Evolutionary conservation across 2,888 invertebrate genomes (phyloP), one percentile per base, ranked within the genome.

Genomic region (Margaritifera margaritifera): DNA sequence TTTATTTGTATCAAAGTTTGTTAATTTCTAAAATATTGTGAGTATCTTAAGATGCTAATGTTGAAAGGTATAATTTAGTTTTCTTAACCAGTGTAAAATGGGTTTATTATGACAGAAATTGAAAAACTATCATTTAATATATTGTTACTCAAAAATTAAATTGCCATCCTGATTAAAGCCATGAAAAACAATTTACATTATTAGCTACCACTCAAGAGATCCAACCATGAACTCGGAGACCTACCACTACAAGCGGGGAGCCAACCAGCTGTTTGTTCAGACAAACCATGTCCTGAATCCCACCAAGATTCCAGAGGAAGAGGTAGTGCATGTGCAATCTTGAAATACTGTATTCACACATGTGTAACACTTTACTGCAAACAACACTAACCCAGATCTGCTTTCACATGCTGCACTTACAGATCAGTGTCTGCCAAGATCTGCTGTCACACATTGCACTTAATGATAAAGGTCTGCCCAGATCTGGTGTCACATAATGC

Each of bases 251-350:
- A 97, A 97, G 87, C 93, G 95, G 84, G 99, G 99, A 18, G 95
- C 97, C 6, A 97, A 96, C 90, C 98, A 99, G 89, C 93, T 94
- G 85, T 99, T 99, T 91, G 94, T 94, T 71, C 97, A 98, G 90
- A 93, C 95, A 52, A 92, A 94, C 0, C 98, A 98, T 88, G 92
- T 95, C 67, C 95, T 99, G 87, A 95, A 97, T 89, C 98, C 99
- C 0, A 94, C 73, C 66, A 92, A 93, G 70, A 95, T 94, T 90
- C 92, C 84, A 5, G 86, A 88, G 55, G 87, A 87, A 58, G 87
- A 90, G 80, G 90, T 90, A 69, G 64, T 15, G 27, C 22, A n/a
- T 27, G 20, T 11, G 18, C 27, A 24, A 15, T 59, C 5, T 1
- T 59, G 19, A 22, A 59, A 20, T 1, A n/a, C n/a, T n/a, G 15